Conservation (phyloP, 2,797 vertebrate genomes). For the Epinephelus awoara region DNA sequence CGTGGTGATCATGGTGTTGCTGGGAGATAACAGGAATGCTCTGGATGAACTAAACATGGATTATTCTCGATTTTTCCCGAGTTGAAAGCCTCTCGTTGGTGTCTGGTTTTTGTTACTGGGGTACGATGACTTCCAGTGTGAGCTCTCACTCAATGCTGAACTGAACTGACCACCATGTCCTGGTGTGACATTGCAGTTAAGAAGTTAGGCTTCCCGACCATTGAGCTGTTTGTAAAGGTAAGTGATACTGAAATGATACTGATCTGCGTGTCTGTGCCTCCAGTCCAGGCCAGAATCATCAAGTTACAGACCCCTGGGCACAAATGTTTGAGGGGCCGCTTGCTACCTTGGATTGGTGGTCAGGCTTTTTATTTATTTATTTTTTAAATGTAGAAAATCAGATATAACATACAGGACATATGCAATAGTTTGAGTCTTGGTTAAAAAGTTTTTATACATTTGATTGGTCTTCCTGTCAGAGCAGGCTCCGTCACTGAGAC, state of each 20-base stretch:
- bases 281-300: too few relatives aligned
- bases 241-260: slow-evolving; percentile 42
- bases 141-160: not conserved
- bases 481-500: too few relatives aligned
- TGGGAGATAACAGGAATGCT: not conserved
- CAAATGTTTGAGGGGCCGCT: too few relatives aligned
- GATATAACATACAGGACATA: too few relatives aligned
- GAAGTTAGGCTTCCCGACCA: slow-evolving; percentile 71
- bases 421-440: too few relatives aligned
- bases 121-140: not conserved
- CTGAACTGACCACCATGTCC: slow-evolving; percentile 67
- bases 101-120: not conserved
- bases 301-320: too few relatives aligned
- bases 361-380: too few relatives aligned
- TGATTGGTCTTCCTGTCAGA: too few relatives aligned
- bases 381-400: too few relatives aligned
- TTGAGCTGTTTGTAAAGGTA: slow-evolving; percentile 87
- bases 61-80: not conserved
- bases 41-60: slow-evolving; percentile 1
- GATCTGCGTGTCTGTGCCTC: too few relatives aligned
- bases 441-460: too few relatives aligned
- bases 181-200: slow-evolving; percentile 75
- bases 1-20: not conserved
- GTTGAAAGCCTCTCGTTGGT: not conserved
- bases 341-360: too few relatives aligned